These are phyloP conservation scores for Drosophila novamexicana DNA, from an alignment of 1,140 invertebrate genomes.

Conservation along the genomic window DNA sequence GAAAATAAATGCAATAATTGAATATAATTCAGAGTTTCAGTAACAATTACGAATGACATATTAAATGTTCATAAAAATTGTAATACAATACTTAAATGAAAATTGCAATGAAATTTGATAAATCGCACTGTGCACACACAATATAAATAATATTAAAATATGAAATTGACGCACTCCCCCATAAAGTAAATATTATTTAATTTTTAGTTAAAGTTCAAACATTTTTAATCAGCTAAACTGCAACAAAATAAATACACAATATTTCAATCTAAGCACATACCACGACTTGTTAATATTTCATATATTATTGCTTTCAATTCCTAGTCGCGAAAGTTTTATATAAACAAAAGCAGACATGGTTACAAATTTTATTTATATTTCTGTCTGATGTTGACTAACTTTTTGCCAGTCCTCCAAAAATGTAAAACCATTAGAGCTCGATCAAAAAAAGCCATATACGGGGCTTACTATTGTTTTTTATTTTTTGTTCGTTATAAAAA, in stretches of 20 bases:
- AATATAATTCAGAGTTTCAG: background rate
- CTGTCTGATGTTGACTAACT: background rate
- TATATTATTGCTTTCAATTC: slow-evolving; percentile 4
- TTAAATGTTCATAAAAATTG: background rate
- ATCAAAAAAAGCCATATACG: slow-evolving; percentile 26
- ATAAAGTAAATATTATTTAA: background rate
- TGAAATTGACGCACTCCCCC: background rate
- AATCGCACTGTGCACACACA: too few species aligned
- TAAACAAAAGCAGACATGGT: slow-evolving; percentile 12
- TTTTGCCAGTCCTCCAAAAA: background rate
- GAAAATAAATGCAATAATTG: background rate
- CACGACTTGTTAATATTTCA: background rate
- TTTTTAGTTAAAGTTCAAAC: background rate
- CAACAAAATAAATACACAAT: background rate
- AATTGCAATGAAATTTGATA: background rate
- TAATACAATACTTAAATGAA: background rate
- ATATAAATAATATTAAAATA: background rate
- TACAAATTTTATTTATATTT: slow-evolving; percentile 14
- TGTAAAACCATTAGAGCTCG: slow-evolving; percentile 34
- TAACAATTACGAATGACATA: background rate
- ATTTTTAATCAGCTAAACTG: background rate
- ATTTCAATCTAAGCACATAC: slow-evolving; percentile 1
- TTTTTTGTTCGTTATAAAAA: background rate
- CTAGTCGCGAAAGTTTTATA: background rate
- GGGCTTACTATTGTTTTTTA: slow-evolving; percentile 5